These are phyloP conservation scores for Patella caerulea DNA, from an alignment of 2,888 invertebrate species.

Conservation along the genomic window DNA sequence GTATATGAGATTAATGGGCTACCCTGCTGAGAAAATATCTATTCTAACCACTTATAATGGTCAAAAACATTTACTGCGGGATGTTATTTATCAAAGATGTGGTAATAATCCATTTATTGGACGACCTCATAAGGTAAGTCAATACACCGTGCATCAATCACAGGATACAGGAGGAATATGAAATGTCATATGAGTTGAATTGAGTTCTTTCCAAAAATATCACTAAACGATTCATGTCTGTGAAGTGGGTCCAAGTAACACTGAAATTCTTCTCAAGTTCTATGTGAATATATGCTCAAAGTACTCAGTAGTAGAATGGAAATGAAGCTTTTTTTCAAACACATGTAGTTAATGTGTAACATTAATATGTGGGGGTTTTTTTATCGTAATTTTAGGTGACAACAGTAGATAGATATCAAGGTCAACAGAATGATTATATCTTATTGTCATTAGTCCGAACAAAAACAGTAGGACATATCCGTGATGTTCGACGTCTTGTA, in stretches of 20 bases:
- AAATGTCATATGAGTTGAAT: no score
- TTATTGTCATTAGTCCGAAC: constrained; percentile 95
- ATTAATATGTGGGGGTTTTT: not conserved
- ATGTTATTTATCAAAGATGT: constrained; percentile 92
- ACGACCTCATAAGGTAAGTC: constrained; percentile 67
- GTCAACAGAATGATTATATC: constrained; percentile 99
- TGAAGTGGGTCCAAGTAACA: not conserved
- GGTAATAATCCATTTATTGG: constrained; percentile 96
- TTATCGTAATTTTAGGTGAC: constrained; percentile 69
- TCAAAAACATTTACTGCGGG: constrained; percentile 96
- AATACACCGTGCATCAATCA: no score
- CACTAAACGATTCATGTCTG: not conserved
- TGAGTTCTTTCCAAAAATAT: not conserved
- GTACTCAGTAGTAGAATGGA: no score
- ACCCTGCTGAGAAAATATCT: constrained; percentile 96
- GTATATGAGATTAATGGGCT: constrained; percentile 97
- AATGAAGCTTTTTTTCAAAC: no score
- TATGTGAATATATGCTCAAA: not conserved
- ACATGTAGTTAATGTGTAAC: not conserved
- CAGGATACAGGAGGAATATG: no score
- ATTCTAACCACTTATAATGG: constrained; percentile 99
- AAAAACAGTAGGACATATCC: constrained; percentile 95
- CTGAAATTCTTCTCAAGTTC: not conserved
- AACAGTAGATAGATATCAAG: constrained; percentile 99
- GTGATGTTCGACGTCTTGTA: constrained; percentile 93